phyloP scores from a whole-genome alignment of 2,797 vertebrate species.

The Typhlichthys eigenmanni region DNA sequence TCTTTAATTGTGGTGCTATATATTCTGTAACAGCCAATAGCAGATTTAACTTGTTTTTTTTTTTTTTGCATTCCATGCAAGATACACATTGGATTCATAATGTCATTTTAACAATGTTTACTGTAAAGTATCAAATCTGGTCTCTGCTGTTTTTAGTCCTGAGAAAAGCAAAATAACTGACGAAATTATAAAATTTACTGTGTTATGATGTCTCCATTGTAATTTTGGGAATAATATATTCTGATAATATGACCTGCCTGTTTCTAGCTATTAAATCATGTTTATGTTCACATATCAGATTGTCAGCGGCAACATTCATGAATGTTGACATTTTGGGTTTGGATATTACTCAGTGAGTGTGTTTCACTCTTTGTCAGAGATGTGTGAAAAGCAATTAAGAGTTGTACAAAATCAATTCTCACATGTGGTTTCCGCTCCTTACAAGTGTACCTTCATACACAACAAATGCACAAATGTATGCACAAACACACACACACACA shows the following conservation, averaged over 20 bases:
- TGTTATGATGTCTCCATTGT: slow-evolving; percentile 5
- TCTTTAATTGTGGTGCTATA: no score
- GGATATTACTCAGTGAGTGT: slow-evolving; percentile 28
- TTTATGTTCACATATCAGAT: slow-evolving; percentile 38
- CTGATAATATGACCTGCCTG: slow-evolving; percentile 22
- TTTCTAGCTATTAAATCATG: slow-evolving; percentile 26
- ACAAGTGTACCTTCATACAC: slow-evolving; percentile 12
- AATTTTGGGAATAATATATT: slow-evolving; percentile 18
- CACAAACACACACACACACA: slow-evolving; percentile 5
- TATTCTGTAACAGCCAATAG: no score
- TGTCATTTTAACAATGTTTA: no score
- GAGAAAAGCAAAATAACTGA: no score
- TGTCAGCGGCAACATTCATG: slow-evolving; percentile 24
- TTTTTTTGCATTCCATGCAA: no score
- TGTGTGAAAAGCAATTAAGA: slow-evolving; percentile 58
- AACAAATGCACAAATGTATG: slow-evolving; percentile 3
- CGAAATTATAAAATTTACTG: no score
- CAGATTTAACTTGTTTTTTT: no score
- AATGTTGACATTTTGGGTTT: slow-evolving; percentile 43
- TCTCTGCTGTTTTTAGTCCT: no score
- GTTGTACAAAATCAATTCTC: slow-evolving; percentile 40
- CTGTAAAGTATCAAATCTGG: no score
- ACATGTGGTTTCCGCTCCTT: slow-evolving; percentile 16
- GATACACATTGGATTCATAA: no score
- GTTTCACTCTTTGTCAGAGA: slow-evolving; percentile 25